These are phyloP conservation scores for Bufo gargarizans DNA, from an alignment of 2,113 vertebrate genomes.

Conservation along the genomic window DNA sequence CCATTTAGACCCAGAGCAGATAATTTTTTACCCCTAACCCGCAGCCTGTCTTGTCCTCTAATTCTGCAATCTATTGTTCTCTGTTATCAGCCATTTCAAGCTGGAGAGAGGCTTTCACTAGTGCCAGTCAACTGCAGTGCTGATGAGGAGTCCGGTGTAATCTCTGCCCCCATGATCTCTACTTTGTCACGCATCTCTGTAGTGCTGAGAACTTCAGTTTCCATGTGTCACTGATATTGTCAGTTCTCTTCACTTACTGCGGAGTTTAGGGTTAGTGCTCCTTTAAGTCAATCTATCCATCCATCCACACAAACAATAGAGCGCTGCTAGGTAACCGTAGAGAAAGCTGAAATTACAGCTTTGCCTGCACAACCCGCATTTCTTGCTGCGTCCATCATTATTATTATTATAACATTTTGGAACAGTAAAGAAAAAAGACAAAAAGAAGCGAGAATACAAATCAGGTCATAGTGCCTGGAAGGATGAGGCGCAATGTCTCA, in stretches of 20 bases:
- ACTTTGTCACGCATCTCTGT: not conserved
- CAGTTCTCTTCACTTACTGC: not conserved
- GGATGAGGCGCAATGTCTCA: conserved; percentile 5
- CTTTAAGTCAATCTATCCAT: not conserved
- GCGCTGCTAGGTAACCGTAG: not conserved
- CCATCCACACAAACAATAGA: not conserved
- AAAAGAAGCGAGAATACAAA: not conserved
- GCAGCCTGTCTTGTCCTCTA: too few relatives aligned
- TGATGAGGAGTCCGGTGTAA: not conserved
- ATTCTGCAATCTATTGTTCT: not conserved
- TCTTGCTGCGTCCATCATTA: not conserved
- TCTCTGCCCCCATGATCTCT: not conserved
- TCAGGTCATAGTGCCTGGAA: not conserved
- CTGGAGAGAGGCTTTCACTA: not conserved
- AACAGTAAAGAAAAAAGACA: not conserved
- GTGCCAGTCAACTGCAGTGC: not conserved
- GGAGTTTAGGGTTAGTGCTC: too few relatives aligned
- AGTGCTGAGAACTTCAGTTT: not conserved
- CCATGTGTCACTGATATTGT: not conserved
- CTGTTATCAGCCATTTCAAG: not conserved
- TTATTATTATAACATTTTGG: not conserved
- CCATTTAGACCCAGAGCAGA: too few relatives aligned
- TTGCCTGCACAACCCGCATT: not conserved
- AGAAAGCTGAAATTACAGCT: not conserved
- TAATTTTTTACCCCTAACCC: too few relatives aligned